These are phyloP conservation scores for Pseudeuparius sepicola DNA, from an alignment of 2,888 invertebrate species.

Conservation along the genomic window DNA sequence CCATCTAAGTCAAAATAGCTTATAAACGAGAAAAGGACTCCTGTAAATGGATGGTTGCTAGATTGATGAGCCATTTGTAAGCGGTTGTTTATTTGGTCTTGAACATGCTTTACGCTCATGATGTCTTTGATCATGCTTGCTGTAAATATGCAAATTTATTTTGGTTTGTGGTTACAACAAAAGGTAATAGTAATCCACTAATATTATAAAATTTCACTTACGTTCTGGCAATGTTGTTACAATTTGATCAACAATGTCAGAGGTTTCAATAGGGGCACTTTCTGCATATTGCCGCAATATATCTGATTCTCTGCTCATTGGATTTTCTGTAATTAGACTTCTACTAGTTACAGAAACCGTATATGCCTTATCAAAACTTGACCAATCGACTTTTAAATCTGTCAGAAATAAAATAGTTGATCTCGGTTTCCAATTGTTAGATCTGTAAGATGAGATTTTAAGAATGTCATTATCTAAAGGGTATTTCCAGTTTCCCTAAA, in stretches of 20 bases:
- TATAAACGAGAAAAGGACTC: slow-evolving; percentile 54
- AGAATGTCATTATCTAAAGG: no score
- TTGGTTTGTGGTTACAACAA: no score
- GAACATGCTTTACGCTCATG: slow-evolving; percentile 51
- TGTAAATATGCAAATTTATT: no score
- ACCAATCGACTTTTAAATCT: slow-evolving; percentile 55
- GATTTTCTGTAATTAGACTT: slow-evolving; percentile 65
- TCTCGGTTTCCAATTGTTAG: slow-evolving; percentile 56
- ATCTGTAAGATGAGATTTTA: slow-evolving; percentile 40
- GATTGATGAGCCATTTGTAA: slow-evolving; percentile 36
- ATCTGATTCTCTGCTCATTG: slow-evolving; percentile 52
- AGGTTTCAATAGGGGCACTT: slow-evolving; percentile 34
- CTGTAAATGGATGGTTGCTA: slow-evolving; percentile 53
- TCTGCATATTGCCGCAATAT: slow-evolving; percentile 45
- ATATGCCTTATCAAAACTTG: slow-evolving; percentile 43
- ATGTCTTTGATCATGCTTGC: slow-evolving; percentile 35
- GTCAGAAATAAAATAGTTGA: slow-evolving; percentile 62
- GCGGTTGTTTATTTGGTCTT: slow-evolving; percentile 36
- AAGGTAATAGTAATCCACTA: no score
- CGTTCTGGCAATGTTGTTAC: slow-evolving; percentile 23
- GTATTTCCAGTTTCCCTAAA: no score
- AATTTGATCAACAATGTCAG: slow-evolving; percentile 32
- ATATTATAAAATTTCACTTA: no score
- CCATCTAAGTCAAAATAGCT: slow-evolving; percentile 65
- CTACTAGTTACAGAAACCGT: slow-evolving; percentile 43